phyloP scores from a whole-genome alignment of 2,888 invertebrate species.

The Acleris emargana region DNA sequence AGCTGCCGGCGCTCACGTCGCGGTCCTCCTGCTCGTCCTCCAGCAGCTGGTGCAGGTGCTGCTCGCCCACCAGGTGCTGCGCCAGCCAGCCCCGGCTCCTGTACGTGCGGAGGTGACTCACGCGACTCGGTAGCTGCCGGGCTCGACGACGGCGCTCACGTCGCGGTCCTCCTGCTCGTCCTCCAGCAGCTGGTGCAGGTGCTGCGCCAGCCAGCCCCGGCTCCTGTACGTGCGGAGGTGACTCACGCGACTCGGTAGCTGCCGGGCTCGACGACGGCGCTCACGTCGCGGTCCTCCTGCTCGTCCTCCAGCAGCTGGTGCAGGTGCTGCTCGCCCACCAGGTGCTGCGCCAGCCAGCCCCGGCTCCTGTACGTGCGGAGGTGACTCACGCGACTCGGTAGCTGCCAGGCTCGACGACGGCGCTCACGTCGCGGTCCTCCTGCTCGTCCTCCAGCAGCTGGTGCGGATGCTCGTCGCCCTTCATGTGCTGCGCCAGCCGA shows the following conservation, averaged over 20 bases:
- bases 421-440: constrained; percentile 89
- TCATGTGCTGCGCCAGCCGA: constrained; percentile 86
- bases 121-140: constrained; percentile 86
- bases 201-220: constrained; percentile 88
- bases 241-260: constrained; percentile 85
- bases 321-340: constrained; percentile 38
- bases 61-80: constrained; percentile 57
- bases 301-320: constrained; percentile 84
- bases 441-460: constrained; percentile 86
- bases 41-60: constrained; percentile 70
- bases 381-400: constrained; percentile 84
- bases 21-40: constrained; percentile 86
- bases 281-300: constrained; percentile 87
- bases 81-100: constrained; percentile 87
- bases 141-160: constrained; percentile 87
- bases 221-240: no score
- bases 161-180: constrained; percentile 87
- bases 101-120: constrained; percentile 46
- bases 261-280: constrained; percentile 85
- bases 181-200: constrained; percentile 88
- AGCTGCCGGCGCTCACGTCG: constrained; percentile 87
- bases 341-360: constrained; percentile 86
- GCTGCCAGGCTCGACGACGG: constrained; percentile 84
- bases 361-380: constrained; percentile 68
- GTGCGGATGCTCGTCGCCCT: constrained; percentile 86